Percentiles rank a stretch among this genome's conserved stretches.
These are phyloP conservation scores for Periplaneta americana DNA, from an alignment of 1,140 invertebrate species.

Conservation along the genomic window DNA sequence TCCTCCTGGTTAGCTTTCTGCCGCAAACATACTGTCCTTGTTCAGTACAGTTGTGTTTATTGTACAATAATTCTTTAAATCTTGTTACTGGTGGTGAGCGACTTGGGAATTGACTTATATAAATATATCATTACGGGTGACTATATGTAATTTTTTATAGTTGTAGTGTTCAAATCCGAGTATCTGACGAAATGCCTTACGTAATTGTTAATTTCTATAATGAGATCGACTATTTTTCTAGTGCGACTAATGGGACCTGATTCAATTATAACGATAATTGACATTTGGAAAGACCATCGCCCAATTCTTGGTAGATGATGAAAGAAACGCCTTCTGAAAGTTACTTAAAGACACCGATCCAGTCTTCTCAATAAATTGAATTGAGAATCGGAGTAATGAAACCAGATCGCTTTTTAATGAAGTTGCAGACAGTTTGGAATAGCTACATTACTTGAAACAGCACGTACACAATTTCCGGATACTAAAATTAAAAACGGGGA, in stretches of 20 bases:
- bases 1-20: too few relatives aligned
- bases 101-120: too few relatives aligned
- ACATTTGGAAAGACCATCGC: neutral
- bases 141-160: too few relatives aligned
- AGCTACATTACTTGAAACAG: too few relatives aligned
- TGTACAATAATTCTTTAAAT: too few relatives aligned
- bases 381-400: neutral
- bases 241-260: neutral
- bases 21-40: too few relatives aligned
- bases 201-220: neutral
- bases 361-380: neutral
- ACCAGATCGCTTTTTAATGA: neutral
- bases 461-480: neutral
- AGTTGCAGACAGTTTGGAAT: neutral
- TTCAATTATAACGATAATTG: neutral
- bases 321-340: neutral
- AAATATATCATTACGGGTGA: too few relatives aligned
- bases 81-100: too few relatives aligned
- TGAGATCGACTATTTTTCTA: neutral
- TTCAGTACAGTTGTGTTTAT: too few relatives aligned
- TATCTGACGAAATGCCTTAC: too few relatives aligned
- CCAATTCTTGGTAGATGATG: neutral
- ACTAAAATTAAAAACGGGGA: neutral
- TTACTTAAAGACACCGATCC: neutral
- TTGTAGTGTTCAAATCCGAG: too few relatives aligned